Percentiles rank a stretch among this genome's conserved stretches.
phyloP scores from a whole-genome alignment of 2,113 vertebrate species.

The Columba janthina region DNA sequence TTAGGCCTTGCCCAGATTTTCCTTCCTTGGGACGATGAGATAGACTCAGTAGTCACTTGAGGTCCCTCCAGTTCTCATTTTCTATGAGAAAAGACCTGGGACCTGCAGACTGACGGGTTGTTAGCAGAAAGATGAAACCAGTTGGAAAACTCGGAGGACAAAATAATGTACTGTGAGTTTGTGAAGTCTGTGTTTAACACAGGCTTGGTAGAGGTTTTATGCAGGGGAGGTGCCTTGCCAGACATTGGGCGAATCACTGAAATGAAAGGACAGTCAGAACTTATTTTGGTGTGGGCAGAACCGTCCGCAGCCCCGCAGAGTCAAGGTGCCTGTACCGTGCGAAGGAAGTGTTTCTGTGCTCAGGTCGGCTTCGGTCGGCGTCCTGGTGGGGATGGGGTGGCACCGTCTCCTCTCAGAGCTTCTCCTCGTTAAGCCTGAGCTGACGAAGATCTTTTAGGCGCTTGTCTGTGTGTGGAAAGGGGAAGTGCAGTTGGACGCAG shows the following conservation, averaged over 20 bases:
- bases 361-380: not conserved
- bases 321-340: not conserved
- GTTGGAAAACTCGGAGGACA: not conserved
- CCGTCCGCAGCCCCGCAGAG: not conserved
- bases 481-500: not conserved
- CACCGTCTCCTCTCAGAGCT: not conserved
- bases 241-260: not conserved
- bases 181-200: not conserved
- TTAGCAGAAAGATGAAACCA: not conserved
- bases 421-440: not conserved
- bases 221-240: not conserved
- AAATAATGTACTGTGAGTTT: not conserved
- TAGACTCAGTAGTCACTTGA: not conserved
- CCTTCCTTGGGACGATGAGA: not conserved
- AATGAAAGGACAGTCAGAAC: not conserved
- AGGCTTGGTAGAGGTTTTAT: not conserved
- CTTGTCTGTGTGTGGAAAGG: not conserved
- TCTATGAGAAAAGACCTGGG: not conserved
- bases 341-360: not conserved
- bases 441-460: not conserved
- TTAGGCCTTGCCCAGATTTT: not conserved
- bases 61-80: not conserved
- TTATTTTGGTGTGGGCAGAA: not conserved
- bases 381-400: not conserved
- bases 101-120: not conserved